These are phyloP conservation scores for Drosophila pseudoananassae DNA, from an alignment of 1,140 invertebrate species.

Conservation along the genomic window DNA sequence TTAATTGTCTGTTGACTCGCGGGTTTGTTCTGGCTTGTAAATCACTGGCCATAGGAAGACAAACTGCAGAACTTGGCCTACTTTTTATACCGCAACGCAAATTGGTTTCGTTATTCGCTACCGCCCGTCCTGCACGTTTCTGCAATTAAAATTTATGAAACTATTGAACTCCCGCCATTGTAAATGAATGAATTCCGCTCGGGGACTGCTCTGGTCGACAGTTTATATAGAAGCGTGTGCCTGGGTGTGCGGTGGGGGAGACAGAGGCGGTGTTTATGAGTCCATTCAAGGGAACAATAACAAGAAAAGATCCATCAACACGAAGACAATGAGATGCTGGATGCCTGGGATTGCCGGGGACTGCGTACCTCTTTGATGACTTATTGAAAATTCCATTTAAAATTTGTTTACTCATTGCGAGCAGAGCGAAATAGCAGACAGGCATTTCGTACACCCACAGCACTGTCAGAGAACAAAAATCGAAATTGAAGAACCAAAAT, in stretches of 20 bases:
- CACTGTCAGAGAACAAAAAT: conserved; percentile 66
- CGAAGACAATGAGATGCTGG: conserved; percentile 19
- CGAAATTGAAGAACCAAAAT: conserved; percentile 63
- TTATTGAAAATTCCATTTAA: conserved; percentile 84
- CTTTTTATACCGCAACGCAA: conserved; percentile 38
- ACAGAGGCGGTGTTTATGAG: conserved; percentile 17
- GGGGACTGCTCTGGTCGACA: background rate
- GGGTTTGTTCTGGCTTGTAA: conserved; percentile 45
- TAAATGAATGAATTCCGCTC: conserved; percentile 57
- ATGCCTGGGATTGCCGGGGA: background rate
- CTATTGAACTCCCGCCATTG: conserved; percentile 71
- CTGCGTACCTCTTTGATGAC: conserved; percentile 67
- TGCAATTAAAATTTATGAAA: conserved; percentile 80
- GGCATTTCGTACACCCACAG: conserved; percentile 28
- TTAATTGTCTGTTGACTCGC: conserved; percentile 39
- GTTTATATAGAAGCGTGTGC: background rate
- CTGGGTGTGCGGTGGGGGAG: background rate
- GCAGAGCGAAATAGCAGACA: conserved; percentile 58
- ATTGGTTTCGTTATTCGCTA: conserved; percentile 15
- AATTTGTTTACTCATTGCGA: conserved; percentile 81
- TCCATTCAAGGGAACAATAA: conserved; percentile 36
- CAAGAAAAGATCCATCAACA: conserved; percentile 52
- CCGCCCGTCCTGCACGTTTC: conserved; percentile 54
- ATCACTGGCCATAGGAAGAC: conserved; percentile 48
- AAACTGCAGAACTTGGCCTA: conserved; percentile 63